Conservation (phyloP, 2,888 invertebrate genomes). For the Ashinkailepas kermadecensis region DNA sequence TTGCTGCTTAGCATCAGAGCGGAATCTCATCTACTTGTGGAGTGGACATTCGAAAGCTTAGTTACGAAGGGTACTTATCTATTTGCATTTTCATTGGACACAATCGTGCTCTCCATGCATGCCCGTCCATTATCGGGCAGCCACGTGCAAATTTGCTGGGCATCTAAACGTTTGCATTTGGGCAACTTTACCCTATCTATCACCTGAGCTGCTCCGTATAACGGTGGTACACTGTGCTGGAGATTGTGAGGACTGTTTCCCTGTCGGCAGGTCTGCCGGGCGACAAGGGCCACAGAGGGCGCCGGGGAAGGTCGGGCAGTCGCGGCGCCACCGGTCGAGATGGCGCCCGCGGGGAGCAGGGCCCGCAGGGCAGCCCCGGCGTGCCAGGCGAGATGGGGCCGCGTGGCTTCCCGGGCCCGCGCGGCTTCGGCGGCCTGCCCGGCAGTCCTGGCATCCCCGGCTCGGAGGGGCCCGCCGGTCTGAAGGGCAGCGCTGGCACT, state of each 20-base stretch:
- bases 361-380: slow-evolving; percentile 63
- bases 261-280: slow-evolving; percentile 56
- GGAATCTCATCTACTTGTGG: too few species aligned
- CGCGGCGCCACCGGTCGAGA: slow-evolving; percentile 68
- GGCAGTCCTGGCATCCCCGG: slow-evolving; percentile 74
- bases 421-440: slow-evolving; percentile 69
- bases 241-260: not conserved
- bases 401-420: slow-evolving; percentile 71
- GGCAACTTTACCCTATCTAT: too few species aligned
- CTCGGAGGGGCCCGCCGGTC: slow-evolving; percentile 43
- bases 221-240: too few species aligned
- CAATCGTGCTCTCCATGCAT: too few species aligned
- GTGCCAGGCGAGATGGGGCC: slow-evolving; percentile 66
- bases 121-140: too few species aligned
- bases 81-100: too few species aligned
- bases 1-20: too few species aligned
- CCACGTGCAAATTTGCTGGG: too few species aligned
- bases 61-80: too few species aligned
- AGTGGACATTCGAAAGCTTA: too few species aligned
- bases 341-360: slow-evolving; percentile 73
- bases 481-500: slow-evolving; percentile 57
- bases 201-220: too few species aligned
- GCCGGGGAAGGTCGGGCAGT: slow-evolving; percentile 59
- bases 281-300: slow-evolving; percentile 72
- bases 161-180: too few species aligned